phyloP scores from a whole-genome alignment of 2,113 vertebrate genomes.

The Amphilophus citrinellus region DNA sequence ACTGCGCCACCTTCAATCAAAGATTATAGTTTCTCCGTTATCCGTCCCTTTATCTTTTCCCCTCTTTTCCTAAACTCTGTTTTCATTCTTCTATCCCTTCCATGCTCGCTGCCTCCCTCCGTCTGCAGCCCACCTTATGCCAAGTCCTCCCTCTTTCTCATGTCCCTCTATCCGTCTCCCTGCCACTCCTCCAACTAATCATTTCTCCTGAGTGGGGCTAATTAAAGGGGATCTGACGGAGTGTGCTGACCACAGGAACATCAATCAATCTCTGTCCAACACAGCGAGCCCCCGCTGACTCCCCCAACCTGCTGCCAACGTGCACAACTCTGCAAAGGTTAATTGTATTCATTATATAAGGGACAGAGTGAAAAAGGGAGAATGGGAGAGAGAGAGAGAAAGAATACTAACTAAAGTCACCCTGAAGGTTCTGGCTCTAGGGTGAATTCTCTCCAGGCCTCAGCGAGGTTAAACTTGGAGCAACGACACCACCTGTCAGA shows the following conservation, averaged over 20 bases:
- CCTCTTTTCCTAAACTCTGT: neutral
- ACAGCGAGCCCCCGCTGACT: slow-evolving; percentile 50
- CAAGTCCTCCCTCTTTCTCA: slow-evolving; percentile 20
- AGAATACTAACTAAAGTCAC: slow-evolving; percentile 63
- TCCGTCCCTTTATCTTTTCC: slow-evolving; percentile 19
- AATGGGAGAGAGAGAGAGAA: slow-evolving; percentile 32
- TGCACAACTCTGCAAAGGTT: slow-evolving; percentile 73
- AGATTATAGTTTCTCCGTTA: slow-evolving; percentile 56
- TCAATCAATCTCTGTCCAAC: slow-evolving; percentile 80
- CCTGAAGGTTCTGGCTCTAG: slow-evolving; percentile 62
- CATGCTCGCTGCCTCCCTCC: neutral
- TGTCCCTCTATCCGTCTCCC: slow-evolving; percentile 45
- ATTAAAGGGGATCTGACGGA: slow-evolving; percentile 74
- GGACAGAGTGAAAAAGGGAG: slow-evolving; percentile 47
- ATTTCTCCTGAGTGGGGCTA: slow-evolving; percentile 69
- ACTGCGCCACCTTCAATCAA: slow-evolving; percentile 30
- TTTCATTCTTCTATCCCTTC: slow-evolving; percentile 3
- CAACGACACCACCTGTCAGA: slow-evolving; percentile 59
- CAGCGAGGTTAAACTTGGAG: slow-evolving; percentile 52
- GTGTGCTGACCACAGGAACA: slow-evolving; percentile 74
- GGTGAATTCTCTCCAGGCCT: slow-evolving; percentile 50
- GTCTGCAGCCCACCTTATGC: slow-evolving; percentile 2
- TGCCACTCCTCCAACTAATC: slow-evolving; percentile 66
- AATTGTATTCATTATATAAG: slow-evolving; percentile 81
- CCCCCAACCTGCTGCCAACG: slow-evolving; percentile 63